Evolutionary conservation across 2,888 invertebrate species (phyloP).

Genomic region (Ligdia adustata): DNA sequence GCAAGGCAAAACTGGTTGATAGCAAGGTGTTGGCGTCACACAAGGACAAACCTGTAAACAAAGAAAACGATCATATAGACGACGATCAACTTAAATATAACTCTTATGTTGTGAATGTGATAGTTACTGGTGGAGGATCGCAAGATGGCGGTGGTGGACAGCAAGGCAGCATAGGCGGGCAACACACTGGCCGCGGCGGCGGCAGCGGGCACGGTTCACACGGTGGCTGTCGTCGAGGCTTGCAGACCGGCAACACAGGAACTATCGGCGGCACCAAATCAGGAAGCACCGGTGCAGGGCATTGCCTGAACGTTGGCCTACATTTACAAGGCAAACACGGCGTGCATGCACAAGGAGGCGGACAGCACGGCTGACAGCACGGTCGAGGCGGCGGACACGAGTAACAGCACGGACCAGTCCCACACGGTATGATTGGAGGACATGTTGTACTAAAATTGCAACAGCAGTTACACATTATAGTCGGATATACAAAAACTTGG

Average conservation of each 20-base stretch:
- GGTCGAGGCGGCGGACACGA: constrained; percentile 62
- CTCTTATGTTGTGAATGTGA: no score
- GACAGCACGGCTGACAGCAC: constrained; percentile 34
- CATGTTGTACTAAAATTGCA: constrained; percentile 70
- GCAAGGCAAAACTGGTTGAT: constrained; percentile 72
- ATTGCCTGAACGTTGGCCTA: constrained; percentile 60
- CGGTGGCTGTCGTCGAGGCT: constrained; percentile 62
- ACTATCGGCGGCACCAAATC: constrained; percentile 71
- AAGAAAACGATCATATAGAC: no score
- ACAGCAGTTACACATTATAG: no score
- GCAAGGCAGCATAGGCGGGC: constrained; percentile 73
- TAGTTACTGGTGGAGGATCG: constrained; percentile 70
- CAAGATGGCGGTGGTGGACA: constrained; percentile 72
- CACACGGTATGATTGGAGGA: constrained; percentile 71
- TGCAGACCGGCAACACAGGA: constrained; percentile 67
- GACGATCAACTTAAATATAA: no score
- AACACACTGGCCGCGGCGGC: constrained; percentile 63
- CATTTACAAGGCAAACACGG: constrained; percentile 73
- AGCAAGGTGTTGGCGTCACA: constrained; percentile 70
- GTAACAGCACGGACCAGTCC: constrained; percentile 55
- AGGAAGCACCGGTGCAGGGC: constrained; percentile 69
- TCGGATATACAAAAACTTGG: no score
- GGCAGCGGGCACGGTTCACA: constrained; percentile 52
- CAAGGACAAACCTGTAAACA: constrained; percentile 60
- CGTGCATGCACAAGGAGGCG: constrained; percentile 65